Evolutionary conservation across 2,113 vertebrate species (phyloP), one percentile per base, ranked within the genome.

Genomic region (Pachypanchax playfairii): DNA sequence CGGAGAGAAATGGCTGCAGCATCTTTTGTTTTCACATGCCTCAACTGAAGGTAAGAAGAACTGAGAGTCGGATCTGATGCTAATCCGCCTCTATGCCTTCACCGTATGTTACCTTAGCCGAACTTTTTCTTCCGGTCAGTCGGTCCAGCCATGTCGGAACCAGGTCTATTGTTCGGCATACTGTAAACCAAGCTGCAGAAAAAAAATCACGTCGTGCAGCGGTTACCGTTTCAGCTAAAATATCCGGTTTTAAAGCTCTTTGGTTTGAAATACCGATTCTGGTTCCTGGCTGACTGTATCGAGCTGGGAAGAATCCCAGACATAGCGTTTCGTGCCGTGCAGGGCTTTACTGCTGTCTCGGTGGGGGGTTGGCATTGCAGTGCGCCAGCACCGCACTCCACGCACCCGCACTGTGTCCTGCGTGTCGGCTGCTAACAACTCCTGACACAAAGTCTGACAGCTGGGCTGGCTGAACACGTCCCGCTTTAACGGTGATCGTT

Each of bases 11-110:
- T 70, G 64, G 56, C 79, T 65, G 72, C 85, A 77, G 80, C 86
- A 87, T 89, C 89, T 73, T 85, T 86, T 87, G 73, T 88, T 72
- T 75, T 62, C 56, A 28, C 25, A 8, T 33, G 17, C 65, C 25
- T 28, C 44, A 36, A 17, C 13, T 50, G 44, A 58, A 87, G 91
- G 90, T 90, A 82, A 86, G 47, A 24, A 21, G 15, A 9, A 4
- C 14, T n/a, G n/a, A n/a, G n/a, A n/a, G n/a, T n/a, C 9, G 8
- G 33, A 35, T 12, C 10, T 35, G 33, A 12, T 35, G 11, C 39
- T 20, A 18, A 42, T n/a, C 8, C 1, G 6, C 5, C 18, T 21
- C 0, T 8, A n/a, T 29, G 9, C 17, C 13, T 24, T 17, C 36
- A 1, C 26, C 0, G 36, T 66, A 25, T 44, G 33, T 12, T 10